Percentiles rank a stretch among this genome's conserved stretches.
phyloP scores from a whole-genome alignment of 2,888 invertebrate genomes.

The Chaetogeoica ovagalla region DNA sequence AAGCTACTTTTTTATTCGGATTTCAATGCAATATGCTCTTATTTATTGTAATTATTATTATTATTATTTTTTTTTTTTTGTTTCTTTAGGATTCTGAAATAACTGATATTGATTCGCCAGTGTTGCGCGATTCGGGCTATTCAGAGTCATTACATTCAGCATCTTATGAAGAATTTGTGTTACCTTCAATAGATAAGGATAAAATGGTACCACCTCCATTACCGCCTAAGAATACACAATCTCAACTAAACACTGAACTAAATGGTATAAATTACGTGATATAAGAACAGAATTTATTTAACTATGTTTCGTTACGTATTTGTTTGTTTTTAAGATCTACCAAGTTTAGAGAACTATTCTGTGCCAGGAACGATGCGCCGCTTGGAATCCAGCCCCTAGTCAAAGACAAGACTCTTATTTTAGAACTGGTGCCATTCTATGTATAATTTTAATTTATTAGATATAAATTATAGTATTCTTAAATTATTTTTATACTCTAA shows the following conservation, averaged over 20 bases:
- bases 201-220: slow-evolving; percentile 37
- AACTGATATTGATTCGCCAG: slow-evolving; percentile 7
- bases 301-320: not conserved
- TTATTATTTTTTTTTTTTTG: too few species aligned
- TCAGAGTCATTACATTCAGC: slow-evolving; percentile 42
- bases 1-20: slow-evolving; percentile 12
- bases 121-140: slow-evolving; percentile 44
- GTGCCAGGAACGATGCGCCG: slow-evolving; percentile 28
- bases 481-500: slow-evolving; percentile 45
- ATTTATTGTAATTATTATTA: not conserved
- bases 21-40: not conserved
- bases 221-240: slow-evolving; percentile 36
- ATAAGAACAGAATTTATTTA: not conserved
- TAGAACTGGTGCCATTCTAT: slow-evolving; percentile 49
- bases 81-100: slow-evolving; percentile 38
- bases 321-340: slow-evolving; percentile 24
- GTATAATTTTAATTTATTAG: slow-evolving; percentile 23
- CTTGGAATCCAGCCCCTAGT: slow-evolving; percentile 46
- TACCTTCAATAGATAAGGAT: slow-evolving; percentile 22
- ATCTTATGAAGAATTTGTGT: slow-evolving; percentile 45
- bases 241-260: slow-evolving; percentile 25
- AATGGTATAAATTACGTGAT: slow-evolving; percentile 20
- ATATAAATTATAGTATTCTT: slow-evolving; percentile 19
- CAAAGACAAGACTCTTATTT: slow-evolving; percentile 37
- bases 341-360: slow-evolving; percentile 35